Conservation (phyloP, 2,888 invertebrate genomes). For the Taphrorychus bicolor region DNA sequence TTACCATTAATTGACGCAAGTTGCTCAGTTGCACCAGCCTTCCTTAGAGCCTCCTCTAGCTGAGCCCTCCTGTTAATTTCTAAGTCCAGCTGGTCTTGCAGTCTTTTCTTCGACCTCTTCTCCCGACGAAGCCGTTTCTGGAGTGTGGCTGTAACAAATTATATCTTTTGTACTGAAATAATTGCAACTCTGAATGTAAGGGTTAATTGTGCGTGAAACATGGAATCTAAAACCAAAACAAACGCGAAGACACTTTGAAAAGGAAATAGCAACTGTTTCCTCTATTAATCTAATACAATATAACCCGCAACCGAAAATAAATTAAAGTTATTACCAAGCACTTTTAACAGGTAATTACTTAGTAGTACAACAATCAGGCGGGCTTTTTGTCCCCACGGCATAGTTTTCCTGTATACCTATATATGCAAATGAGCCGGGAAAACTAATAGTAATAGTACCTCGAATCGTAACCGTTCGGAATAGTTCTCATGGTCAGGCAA, state of each 20-base stretch:
- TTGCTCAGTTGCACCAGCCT: slow-evolving; percentile 79
- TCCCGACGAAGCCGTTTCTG: slow-evolving; percentile 92
- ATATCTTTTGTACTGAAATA: background rate
- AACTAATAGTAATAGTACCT: slow-evolving; percentile 14
- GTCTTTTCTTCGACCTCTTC: slow-evolving; percentile 78
- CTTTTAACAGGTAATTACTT: slow-evolving; percentile 31
- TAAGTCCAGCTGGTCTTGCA: slow-evolving; percentile 84
- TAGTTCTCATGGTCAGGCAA: slow-evolving; percentile 27
- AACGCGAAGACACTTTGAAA: background rate
- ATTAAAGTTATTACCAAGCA: slow-evolving; percentile 37
- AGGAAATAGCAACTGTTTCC: slow-evolving; percentile 14
- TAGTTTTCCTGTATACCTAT: slow-evolving; percentile 28
- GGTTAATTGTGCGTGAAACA: background rate
- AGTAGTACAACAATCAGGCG: background rate
- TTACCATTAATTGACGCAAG: slow-evolving; percentile 82
- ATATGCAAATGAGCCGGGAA: slow-evolving; percentile 32
- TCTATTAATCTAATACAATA: slow-evolving; percentile 17
- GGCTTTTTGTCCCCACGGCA: slow-evolving; percentile 18
- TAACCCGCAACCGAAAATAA: slow-evolving; percentile 25
- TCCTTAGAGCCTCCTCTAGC: slow-evolving; percentile 81
- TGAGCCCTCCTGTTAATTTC: slow-evolving; percentile 82
- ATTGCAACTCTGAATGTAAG: background rate
- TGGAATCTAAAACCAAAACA: background rate
- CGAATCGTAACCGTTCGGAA: slow-evolving; percentile 9
- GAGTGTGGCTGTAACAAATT: slow-evolving; percentile 72